Evolutionary conservation across 2,797 vertebrate species (phyloP).

Genomic region (Ctenopoma multispine): DNA sequence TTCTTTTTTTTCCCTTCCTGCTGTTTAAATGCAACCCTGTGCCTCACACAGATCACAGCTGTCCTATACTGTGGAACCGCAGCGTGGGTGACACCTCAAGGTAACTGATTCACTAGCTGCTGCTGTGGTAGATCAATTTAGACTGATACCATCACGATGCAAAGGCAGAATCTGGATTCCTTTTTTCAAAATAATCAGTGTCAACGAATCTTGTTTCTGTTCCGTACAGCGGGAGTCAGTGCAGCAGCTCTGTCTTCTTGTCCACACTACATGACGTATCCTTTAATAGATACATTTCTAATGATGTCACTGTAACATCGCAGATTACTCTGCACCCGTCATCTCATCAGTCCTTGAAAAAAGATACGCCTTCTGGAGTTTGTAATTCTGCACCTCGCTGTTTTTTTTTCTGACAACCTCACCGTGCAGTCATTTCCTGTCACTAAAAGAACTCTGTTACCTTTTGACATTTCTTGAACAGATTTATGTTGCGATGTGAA

Average conservation of each 20-base stretch:
- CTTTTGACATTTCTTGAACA: not conserved
- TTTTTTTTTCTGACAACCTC: not conserved
- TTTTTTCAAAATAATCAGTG: constrained; percentile 29
- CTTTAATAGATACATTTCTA: constrained; percentile 14
- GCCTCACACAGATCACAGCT: constrained; percentile 41
- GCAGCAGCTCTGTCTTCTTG: not conserved
- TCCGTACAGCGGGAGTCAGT: not conserved
- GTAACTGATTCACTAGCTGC: constrained; percentile 30
- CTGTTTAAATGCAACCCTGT: constrained; percentile 35
- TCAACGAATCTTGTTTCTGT: constrained; percentile 20
- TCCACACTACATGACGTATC: not conserved
- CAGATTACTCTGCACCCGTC: constrained; percentile 10
- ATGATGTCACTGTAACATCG: constrained; percentile 10
- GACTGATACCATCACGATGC: constrained; percentile 37
- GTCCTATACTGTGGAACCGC: constrained; percentile 10
- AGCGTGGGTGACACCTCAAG: constrained; percentile 38
- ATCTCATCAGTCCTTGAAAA: constrained; percentile 19
- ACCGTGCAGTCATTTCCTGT: constrained; percentile 12
- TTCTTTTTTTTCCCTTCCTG: constrained; percentile 14
- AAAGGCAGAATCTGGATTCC: constrained; percentile 28
- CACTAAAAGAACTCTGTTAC: not conserved
- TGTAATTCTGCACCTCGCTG: constrained; percentile 1
- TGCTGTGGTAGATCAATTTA: constrained; percentile 34
- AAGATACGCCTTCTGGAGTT: not conserved
- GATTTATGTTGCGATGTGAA: not conserved